Evolutionary conservation across 2,113 vertebrate genomes (phyloP).

Genomic region (Cottus gobio): DNA sequence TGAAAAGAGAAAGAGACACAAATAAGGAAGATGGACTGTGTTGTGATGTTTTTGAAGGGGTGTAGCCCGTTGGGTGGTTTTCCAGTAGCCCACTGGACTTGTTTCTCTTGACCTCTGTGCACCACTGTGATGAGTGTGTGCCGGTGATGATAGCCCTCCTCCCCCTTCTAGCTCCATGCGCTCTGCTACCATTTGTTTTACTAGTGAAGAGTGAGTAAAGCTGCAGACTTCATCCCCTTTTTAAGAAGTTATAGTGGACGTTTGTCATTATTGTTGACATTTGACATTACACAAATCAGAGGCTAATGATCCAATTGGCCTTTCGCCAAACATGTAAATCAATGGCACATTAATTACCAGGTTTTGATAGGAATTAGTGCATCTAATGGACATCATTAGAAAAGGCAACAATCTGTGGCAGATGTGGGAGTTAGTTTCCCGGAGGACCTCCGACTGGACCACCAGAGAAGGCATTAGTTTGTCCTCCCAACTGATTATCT

Average conservation of each 20-base stretch:
- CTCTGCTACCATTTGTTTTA: constrained; percentile 18
- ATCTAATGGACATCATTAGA: neutral
- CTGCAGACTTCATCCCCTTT: constrained; percentile 28
- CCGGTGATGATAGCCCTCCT: constrained; percentile 24
- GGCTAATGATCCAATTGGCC: neutral
- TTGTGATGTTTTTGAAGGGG: constrained; percentile 39
- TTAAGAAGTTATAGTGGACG: constrained; percentile 1
- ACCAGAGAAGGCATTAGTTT: neutral
- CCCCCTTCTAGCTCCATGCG: constrained; percentile 9
- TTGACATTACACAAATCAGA: neutral
- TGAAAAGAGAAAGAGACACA: constrained; percentile 6
- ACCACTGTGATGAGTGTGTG: constrained; percentile 23
- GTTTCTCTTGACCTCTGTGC: constrained; percentile 44
- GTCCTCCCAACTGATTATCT: constrained; percentile 28
- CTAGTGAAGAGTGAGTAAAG: constrained; percentile 26
- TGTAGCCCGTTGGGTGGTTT: constrained; percentile 33
- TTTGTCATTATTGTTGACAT: neutral
- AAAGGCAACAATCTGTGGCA: too few relatives aligned
- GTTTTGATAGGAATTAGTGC: neutral
- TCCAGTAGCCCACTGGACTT: constrained; percentile 23
- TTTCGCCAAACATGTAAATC: neutral
- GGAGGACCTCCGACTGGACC: neutral
- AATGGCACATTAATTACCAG: neutral
- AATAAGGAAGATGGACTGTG: neutral
- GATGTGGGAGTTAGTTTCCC: constrained; percentile 3